A percentile compares a stretch with the other conserved stretches of the same genome.
Evolutionary conservation across 2,888 invertebrate species (phyloP).

Genomic region (Serrognathus titanus): DNA sequence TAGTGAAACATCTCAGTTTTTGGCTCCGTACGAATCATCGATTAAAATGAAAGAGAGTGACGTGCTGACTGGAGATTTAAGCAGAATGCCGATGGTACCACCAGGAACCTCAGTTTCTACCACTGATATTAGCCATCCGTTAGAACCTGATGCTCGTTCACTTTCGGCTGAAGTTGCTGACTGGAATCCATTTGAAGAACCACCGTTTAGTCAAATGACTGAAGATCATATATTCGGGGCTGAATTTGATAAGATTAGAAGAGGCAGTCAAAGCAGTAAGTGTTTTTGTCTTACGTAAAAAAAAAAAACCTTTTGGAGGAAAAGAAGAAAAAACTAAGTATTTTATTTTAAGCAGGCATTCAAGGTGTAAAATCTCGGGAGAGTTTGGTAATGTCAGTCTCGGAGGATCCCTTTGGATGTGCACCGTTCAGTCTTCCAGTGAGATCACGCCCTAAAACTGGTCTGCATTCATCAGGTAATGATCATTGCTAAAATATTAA

Average conservation of each 20-base stretch:
- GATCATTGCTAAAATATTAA: slow-evolving; percentile 28
- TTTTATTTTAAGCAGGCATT: slow-evolving; percentile 49
- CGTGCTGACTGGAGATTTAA: slow-evolving; percentile 25
- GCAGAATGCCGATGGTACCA: slow-evolving; percentile 32
- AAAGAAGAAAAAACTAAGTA: neutral
- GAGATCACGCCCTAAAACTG: slow-evolving; percentile 45
- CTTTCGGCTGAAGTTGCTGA: slow-evolving; percentile 61
- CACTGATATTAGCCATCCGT: slow-evolving; percentile 42
- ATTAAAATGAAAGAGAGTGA: slow-evolving; percentile 52
- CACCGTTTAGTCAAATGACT: slow-evolving; percentile 68
- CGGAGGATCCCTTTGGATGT: slow-evolving; percentile 76
- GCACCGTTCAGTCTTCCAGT: slow-evolving; percentile 75
- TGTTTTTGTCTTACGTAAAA: slow-evolving; percentile 17
- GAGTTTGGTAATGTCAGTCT: slow-evolving; percentile 64
- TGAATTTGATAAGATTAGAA: slow-evolving; percentile 77
- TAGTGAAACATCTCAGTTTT: slow-evolving; percentile 69
- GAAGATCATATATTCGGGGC: slow-evolving; percentile 81
- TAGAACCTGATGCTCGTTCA: slow-evolving; percentile 41
- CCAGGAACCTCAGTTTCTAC: slow-evolving; percentile 46
- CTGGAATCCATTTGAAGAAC: slow-evolving; percentile 82
- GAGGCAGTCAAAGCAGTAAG: slow-evolving; percentile 76
- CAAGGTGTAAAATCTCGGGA: slow-evolving; percentile 68
- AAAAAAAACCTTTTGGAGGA: neutral
- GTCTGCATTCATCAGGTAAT: slow-evolving; percentile 51
- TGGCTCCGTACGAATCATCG: slow-evolving; percentile 70